Evolutionary conservation across 2,797 vertebrate species (phyloP), one percentile per base, ranked within the genome.

Genomic region (Argyrosomus regius): DNA sequence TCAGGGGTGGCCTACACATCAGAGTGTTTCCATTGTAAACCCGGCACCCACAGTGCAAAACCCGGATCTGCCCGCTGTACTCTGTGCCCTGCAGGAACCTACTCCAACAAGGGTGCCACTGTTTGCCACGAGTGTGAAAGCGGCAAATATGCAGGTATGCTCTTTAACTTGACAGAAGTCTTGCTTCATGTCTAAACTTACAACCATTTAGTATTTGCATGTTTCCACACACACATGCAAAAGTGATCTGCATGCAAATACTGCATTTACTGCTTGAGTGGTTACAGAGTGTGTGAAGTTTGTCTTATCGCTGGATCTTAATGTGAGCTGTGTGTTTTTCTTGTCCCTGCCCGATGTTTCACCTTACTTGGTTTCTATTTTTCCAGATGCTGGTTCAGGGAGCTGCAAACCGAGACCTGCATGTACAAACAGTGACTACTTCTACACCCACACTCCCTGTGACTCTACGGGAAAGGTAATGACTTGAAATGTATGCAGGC

Each of bases 1-100:
- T 49, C 74, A 99, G 98, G 98, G 56, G 98, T 98, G 76, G 96
- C 98, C 39, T 99, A 97, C 80, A 99, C 98, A 31, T 99, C 98
- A 0, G 98, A 99, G 93, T 99, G 98, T 91, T 99, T 99, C 87
- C 97, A 96, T 39, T 99, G 98, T 91, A 99, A 98, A 78, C 96
- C 98, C 0, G 98, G 98, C 57, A 97, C 97, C 0, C 95, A 96
- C 5, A 96, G 97, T 0, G 77, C 94, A 12, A 87, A 95, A 39
- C 80, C 90, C n/a, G 98, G 98, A 45, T 96, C 97, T 17, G 94
- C 97, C 5, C 88, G 49, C 83, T 99, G 98, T 75, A 76, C 89
- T 57, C 93, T 94, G 1, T 99, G 98, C 65, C 96, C 96, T 0
- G 84, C 88, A 41, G 91, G 98, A 78, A 91, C 92, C n/a, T 98